Evolutionary conservation across 2,888 invertebrate genomes (phyloP).

Genomic region (Ichneumoninae sp.): DNA sequence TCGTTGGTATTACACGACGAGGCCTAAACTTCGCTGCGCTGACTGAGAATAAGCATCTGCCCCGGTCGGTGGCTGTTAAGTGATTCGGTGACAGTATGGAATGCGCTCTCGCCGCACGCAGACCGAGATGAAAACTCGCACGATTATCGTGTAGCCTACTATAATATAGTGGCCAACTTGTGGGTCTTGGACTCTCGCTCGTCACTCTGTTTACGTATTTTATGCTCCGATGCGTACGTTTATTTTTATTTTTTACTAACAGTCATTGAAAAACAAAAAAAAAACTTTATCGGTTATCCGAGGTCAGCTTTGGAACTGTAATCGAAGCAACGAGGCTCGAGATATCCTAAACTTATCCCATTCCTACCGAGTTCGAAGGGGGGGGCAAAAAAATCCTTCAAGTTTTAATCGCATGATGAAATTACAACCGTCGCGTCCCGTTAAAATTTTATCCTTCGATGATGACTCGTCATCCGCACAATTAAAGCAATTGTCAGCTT

Average conservation of each 20-base stretch:
- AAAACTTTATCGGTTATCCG: not conserved
- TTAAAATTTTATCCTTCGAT: not conserved
- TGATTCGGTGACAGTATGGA: constrained; percentile 69
- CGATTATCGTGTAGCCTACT: constrained; percentile 46
- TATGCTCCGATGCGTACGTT: not conserved
- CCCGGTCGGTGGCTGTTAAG: constrained; percentile 54
- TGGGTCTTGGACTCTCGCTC: constrained; percentile 35
- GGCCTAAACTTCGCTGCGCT: not conserved
- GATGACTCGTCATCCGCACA: not conserved
- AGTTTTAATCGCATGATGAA: not conserved
- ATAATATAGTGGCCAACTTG: constrained; percentile 31
- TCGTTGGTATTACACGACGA: constrained; percentile 48
- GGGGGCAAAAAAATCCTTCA: not conserved
- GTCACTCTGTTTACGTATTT: constrained; percentile 3
- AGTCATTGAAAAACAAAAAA: not conserved
- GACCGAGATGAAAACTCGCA: constrained; percentile 53
- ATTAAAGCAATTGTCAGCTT: not conserved
- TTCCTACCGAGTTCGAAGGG: not conserved
- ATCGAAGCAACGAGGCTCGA: not conserved
- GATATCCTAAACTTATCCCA: not conserved
- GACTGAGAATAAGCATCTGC: constrained; percentile 49
- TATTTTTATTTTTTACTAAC: not conserved
- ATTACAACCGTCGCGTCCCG: not conserved
- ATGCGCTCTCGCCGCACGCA: constrained; percentile 62
- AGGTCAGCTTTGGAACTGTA: not conserved